phyloP scores from a whole-genome alignment of 2,797 vertebrate genomes.

The Falco concolor region DNA sequence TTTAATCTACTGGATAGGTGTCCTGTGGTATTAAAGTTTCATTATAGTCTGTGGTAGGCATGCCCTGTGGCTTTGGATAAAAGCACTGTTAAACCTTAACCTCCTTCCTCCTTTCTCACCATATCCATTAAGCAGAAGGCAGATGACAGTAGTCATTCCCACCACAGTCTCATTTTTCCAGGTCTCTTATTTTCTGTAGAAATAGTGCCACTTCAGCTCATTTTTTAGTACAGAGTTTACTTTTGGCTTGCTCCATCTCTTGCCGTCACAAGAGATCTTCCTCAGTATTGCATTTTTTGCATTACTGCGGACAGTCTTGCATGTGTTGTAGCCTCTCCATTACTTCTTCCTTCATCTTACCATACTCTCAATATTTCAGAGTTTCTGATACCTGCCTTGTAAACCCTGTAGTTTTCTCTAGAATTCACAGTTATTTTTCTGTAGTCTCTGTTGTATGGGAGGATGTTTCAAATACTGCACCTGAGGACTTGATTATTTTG shows the following conservation, averaged over 20 bases:
- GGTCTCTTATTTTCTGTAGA: not conserved
- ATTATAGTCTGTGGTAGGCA: not conserved
- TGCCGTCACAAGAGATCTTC: not conserved
- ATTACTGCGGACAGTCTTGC: not conserved
- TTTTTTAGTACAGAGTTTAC: not conserved
- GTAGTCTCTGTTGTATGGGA: not conserved
- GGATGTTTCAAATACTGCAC: not conserved
- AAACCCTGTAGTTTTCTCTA: not conserved
- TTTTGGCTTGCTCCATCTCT: not conserved
- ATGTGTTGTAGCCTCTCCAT: not conserved
- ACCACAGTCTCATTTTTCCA: not conserved
- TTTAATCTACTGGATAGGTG: not conserved
- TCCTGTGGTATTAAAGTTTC: not conserved
- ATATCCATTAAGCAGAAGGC: not conserved
- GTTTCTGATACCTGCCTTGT: not conserved
- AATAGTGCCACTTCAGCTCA: not conserved
- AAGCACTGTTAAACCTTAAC: not conserved
- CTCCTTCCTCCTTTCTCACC: not conserved
- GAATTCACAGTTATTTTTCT: not conserved
- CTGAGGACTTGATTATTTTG: not conserved
- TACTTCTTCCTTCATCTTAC: not conserved
- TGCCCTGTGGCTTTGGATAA: not conserved
- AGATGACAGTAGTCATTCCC: not conserved
- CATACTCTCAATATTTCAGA: not conserved
- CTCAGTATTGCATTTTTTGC: not conserved